Percentiles rank a stretch among this genome's conserved stretches.
phyloP scores from a whole-genome alignment of 1,140 invertebrate species.

The Piezodorus guildinii region DNA sequence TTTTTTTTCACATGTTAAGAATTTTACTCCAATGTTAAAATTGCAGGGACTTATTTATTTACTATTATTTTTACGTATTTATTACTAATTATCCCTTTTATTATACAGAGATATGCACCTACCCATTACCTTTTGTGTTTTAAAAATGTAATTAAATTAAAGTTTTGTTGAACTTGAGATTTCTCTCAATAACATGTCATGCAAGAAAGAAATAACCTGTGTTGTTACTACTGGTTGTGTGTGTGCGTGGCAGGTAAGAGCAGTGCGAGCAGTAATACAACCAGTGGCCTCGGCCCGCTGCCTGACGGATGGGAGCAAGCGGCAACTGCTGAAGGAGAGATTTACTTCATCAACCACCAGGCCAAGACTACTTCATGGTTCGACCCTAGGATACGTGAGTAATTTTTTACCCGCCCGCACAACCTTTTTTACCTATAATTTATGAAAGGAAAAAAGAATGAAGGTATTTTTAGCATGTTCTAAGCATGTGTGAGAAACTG shows the following conservation, averaged over 20 bases:
- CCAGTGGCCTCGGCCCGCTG: conserved; percentile 56
- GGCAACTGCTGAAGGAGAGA: conserved; percentile 80
- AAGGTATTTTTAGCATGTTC: too few species aligned
- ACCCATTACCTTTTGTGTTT: too few species aligned
- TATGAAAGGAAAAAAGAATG: too few species aligned
- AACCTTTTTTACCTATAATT: not conserved
- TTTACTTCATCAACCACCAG: conserved; percentile 96
- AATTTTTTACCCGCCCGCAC: conserved; percentile 6
- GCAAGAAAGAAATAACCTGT: not conserved
- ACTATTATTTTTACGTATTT: too few species aligned
- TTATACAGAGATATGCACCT: too few species aligned
- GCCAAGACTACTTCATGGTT: conserved; percentile 93
- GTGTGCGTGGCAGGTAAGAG: conserved; percentile 19
- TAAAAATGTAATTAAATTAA: too few species aligned
- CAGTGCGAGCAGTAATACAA: conserved; percentile 19
- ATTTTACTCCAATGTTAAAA: too few species aligned
- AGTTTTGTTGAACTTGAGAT: too few species aligned
- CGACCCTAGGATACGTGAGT: conserved; percentile 91
- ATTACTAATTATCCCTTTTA: too few species aligned
- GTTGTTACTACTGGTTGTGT: not conserved
- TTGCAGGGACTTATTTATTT: too few species aligned
- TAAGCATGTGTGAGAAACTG: too few species aligned
- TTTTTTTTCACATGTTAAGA: too few species aligned
- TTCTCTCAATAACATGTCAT: not conserved
- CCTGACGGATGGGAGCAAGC: conserved; percentile 96